phyloP scores from a whole-genome alignment of 2,888 invertebrate species.

The Nebria brevicollis region DNA sequence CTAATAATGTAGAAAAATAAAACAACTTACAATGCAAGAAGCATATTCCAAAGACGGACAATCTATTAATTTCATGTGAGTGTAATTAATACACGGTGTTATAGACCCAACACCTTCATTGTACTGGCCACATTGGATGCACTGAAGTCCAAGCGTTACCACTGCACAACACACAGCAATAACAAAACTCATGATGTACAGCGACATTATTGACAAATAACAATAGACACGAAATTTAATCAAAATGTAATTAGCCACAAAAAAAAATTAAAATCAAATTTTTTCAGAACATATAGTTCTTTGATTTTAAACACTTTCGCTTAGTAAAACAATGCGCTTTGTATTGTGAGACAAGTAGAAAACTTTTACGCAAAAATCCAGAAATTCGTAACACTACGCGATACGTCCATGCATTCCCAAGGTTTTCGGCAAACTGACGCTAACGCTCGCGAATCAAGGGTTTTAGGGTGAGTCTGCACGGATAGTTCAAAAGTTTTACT shows the following conservation, averaged over 20 bases:
- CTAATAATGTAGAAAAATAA: no score
- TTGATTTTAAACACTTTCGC: no score
- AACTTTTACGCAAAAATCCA: neutral
- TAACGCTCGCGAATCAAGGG: neutral
- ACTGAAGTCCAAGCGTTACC: conserved; percentile 67
- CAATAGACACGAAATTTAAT: neutral
- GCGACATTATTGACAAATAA: conserved; percentile 19
- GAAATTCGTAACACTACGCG: neutral
- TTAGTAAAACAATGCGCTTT: no score
- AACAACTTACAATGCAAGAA: conserved; percentile 81
- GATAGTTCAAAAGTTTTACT: no score
- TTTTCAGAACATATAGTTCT: no score
- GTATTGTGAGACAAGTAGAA: neutral
- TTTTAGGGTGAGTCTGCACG: neutral
- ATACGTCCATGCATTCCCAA: conserved; percentile 17
- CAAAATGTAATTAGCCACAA: neutral
- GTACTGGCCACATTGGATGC: conserved; percentile 85
- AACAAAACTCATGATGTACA: conserved; percentile 45
- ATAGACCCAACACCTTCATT: conserved; percentile 88
- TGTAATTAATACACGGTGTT: conserved; percentile 83
- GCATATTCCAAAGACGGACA: conserved; percentile 70
- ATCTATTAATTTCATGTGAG: conserved; percentile 76
- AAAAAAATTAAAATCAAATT: neutral
- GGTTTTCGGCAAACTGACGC: conserved; percentile 28
- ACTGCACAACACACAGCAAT: conserved; percentile 51